Percentiles rank a stretch among this genome's conserved stretches.
Conservation (phyloP, 1,140 invertebrate species). For the Aplysia californica region DNA sequence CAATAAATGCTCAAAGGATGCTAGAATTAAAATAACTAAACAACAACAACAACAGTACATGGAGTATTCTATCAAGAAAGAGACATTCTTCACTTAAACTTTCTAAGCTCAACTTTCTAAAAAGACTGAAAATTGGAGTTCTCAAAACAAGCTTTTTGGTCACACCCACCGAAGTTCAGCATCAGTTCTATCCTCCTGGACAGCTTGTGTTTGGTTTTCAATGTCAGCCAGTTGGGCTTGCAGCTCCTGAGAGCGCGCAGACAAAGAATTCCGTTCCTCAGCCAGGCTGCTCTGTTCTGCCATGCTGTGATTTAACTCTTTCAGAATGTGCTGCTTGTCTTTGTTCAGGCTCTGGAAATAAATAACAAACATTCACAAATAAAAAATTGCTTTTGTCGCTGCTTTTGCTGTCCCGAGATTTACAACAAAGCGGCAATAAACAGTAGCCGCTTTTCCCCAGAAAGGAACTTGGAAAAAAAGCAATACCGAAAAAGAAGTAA, state of each 20-base stretch:
- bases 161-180: constrained; percentile 50
- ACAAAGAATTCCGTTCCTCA: constrained; percentile 43
- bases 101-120: background rate
- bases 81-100: background rate
- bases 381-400: background rate
- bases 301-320: constrained; percentile 17
- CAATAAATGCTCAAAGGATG: no score
- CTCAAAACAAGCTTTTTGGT: background rate
- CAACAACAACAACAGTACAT: background rate
- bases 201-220: constrained; percentile 44
- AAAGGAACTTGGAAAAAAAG: background rate
- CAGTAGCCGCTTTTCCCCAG: background rate
- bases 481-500: background rate
- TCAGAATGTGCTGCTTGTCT: constrained; percentile 25
- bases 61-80: background rate
- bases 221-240: constrained; percentile 44
- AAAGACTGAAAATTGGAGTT: background rate
- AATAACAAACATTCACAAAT: background rate
- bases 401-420: background rate
- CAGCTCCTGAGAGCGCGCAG: constrained; percentile 42
- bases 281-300: constrained; percentile 25
- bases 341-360: constrained; percentile 32
- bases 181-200: constrained; percentile 49
- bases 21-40: background rate
- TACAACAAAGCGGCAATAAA: background rate